Evolutionary conservation across 2,888 invertebrate genomes (phyloP).

Genomic region (Cephus nigrinus): DNA sequence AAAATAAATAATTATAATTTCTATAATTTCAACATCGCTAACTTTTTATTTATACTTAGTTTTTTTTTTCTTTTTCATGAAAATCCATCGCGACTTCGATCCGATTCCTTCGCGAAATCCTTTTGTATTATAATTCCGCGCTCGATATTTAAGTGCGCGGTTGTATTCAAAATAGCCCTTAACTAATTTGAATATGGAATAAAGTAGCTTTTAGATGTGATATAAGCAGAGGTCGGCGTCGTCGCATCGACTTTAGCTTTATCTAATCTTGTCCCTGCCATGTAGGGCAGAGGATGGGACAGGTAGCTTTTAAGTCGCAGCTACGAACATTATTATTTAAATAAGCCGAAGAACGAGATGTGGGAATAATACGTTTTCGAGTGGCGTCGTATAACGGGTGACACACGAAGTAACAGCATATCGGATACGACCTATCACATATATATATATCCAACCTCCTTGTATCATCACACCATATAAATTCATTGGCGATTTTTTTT

Average conservation of each 20-base stretch:
- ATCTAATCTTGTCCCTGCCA: slow-evolving; percentile 57
- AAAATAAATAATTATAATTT: not conserved
- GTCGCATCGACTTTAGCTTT: slow-evolving; percentile 33
- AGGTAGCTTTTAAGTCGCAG: slow-evolving; percentile 47
- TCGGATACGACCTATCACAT: not conserved
- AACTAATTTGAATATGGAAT: slow-evolving; percentile 62
- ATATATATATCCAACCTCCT: not conserved
- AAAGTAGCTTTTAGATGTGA: slow-evolving; percentile 55
- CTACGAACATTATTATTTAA: slow-evolving; percentile 55
- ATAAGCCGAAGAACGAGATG: slow-evolving; percentile 30
- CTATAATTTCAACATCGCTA: not conserved
- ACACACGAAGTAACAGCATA: not conserved
- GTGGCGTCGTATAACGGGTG: not conserved
- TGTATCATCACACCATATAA: not conserved
- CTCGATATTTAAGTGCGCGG: slow-evolving; percentile 37
- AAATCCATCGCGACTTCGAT: slow-evolving; percentile 18
- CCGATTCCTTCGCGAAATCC: slow-evolving; percentile 36
- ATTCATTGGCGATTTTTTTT: not conserved
- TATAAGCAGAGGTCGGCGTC: slow-evolving; percentile 40
- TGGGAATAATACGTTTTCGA: slow-evolving; percentile 6
- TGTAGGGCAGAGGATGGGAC: slow-evolving; percentile 51
- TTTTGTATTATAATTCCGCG: slow-evolving; percentile 59
- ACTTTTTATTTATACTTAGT: not conserved
- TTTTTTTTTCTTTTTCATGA: slow-evolving; percentile 17
- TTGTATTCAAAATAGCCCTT: slow-evolving; percentile 51